These are phyloP conservation scores for Pipa parva DNA, from an alignment of 2,113 vertebrate genomes.

Conservation along the genomic window DNA sequence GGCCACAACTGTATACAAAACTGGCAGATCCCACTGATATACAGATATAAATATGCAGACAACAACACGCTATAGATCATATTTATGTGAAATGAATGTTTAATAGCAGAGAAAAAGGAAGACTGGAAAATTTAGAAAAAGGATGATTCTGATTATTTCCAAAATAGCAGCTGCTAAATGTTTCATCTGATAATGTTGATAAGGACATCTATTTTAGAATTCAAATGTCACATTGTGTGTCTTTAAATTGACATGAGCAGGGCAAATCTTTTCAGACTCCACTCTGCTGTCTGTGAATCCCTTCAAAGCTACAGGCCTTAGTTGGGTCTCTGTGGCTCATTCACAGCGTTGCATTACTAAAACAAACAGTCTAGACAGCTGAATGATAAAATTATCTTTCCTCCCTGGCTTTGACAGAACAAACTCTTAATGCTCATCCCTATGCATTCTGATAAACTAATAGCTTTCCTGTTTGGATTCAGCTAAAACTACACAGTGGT, in stretches of 20 bases:
- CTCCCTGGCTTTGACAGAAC: conserved; percentile 60
- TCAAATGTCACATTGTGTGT: conserved; percentile 55
- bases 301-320: conserved; percentile 60
- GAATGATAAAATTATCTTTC: conserved; percentile 66
- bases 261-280: conserved; percentile 70
- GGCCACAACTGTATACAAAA: no score
- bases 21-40: no score
- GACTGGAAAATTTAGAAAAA: no score
- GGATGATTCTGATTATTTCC: no score
- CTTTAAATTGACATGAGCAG: conserved; percentile 61
- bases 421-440: no score
- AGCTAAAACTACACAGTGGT: conserved; percentile 54
- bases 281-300: conserved; percentile 61
- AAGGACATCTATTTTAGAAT: no score
- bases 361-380: conserved; percentile 73
- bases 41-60: no score
- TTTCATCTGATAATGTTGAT: no score
- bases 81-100: no score
- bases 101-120: no score
- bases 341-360: conserved; percentile 64
- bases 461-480: conserved; percentile 69
- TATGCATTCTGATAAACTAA: conserved; percentile 61
- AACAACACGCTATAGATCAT: no score
- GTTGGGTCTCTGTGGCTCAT: conserved; percentile 57
- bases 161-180: no score